Evolutionary conservation across 2,113 vertebrate genomes (phyloP).

Genomic region (Aptenodytes forsteri): DNA sequence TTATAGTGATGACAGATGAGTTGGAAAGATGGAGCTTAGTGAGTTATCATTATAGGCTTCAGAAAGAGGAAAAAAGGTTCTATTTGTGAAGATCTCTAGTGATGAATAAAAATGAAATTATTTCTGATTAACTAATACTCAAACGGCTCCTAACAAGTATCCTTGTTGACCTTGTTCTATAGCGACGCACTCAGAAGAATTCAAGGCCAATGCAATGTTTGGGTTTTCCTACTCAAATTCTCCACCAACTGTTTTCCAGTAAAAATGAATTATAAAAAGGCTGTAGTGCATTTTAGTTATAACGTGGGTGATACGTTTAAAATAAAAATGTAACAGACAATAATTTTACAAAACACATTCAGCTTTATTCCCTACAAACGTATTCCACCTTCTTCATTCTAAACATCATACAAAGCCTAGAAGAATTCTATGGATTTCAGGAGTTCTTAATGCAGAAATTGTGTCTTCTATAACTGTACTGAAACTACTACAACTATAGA

Average conservation of each 20-base stretch:
- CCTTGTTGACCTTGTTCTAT: neutral
- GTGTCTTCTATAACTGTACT: neutral
- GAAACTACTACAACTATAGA: neutral
- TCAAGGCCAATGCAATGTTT: neutral
- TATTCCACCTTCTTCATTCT: neutral
- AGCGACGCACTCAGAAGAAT: neutral
- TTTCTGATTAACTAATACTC: constrained; percentile 14
- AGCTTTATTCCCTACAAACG: neutral
- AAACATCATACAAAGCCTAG: neutral
- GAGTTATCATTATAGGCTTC: neutral
- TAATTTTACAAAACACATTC: neutral
- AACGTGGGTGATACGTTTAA: neutral
- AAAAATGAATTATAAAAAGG: neutral
- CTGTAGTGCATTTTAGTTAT: neutral
- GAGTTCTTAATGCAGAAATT: neutral
- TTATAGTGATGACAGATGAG: neutral
- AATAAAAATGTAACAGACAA: neutral
- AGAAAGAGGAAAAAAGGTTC: neutral
- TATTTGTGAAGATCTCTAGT: constrained; percentile 19
- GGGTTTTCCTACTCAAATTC: neutral
- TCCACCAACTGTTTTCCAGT: neutral
- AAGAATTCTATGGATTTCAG: neutral
- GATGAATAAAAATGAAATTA: constrained; percentile 7
- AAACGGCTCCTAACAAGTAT: neutral
- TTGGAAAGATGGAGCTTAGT: neutral